A percentile compares a stretch with the other conserved stretches of the same genome.
Conservation (phyloP, 2,888 invertebrate genomes). For the Leptinotarsa tumamoca region DNA sequence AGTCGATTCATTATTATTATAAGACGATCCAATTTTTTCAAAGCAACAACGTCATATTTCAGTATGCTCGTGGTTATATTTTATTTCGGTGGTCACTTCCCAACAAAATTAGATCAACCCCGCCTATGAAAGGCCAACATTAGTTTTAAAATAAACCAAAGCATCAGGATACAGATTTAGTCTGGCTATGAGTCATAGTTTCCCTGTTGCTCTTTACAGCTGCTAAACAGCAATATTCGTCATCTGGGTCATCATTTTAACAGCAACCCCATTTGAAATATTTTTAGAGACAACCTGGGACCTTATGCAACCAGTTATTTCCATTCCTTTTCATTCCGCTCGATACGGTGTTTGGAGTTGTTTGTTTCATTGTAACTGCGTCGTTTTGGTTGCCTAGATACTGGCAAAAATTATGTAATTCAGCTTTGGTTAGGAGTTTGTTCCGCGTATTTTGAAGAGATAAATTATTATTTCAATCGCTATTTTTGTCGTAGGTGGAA, state of each 20-base stretch:
- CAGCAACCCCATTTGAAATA: conserved; percentile 48
- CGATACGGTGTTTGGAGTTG: background rate
- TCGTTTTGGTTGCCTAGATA: conserved; percentile 15
- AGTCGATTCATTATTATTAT: too few relatives aligned
- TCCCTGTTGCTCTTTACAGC: conserved; percentile 50
- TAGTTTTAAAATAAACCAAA: conserved; percentile 49
- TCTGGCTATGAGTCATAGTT: conserved; percentile 50
- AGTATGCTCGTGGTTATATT: background rate
- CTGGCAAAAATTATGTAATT: conserved; percentile 21
- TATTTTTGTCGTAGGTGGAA: background rate
- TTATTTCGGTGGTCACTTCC: background rate
- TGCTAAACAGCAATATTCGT: conserved; percentile 44
- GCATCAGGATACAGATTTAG: conserved; percentile 52
- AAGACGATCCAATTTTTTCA: background rate
- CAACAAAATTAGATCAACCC: conserved; percentile 7
- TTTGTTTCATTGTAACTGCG: conserved; percentile 12
- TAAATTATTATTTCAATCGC: background rate
- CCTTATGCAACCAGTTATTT: conserved; percentile 29
- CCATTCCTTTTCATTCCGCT: background rate
- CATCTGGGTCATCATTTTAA: conserved; percentile 50
- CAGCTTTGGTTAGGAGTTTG: background rate
- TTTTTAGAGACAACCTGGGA: conserved; percentile 39
- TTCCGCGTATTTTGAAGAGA: background rate
- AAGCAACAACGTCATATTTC: background rate
- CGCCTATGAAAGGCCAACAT: conserved; percentile 19